Base-by-base conservation (phyloP, 64 coral and sea anemone species). In the Actinia tenebrosa region DNA sequence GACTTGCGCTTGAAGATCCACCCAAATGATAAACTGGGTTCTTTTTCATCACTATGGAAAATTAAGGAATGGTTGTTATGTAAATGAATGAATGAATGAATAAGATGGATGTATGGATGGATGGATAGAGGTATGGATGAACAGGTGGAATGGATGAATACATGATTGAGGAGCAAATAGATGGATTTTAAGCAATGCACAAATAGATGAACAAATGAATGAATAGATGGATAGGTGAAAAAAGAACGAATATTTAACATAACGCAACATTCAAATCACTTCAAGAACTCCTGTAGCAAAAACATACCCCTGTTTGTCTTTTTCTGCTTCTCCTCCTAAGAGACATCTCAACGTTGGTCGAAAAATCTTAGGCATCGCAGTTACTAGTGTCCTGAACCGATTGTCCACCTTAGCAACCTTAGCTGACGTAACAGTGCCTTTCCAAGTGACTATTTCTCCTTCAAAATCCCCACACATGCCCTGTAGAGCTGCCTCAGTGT, bases 341-440 rank as follows among this genome's bases (percentile, higher is more conserved):
- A 95, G 55, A 84, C 90, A 95, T 64, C 89, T 91, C 14, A 88
- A 60, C 1, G 90, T 89, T 54, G 93, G 93, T 27, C 89, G 84
- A 43, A 95, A 13, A 77, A 95, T 71, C 27, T 82, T 87, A 7
- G 93, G 93, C 84, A 95, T 91, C 7, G 78, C 80, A 30, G 78
- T 89, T 15, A 95, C 89, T 8, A 95, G 59, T 82, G 64, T 59
- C 44, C 89, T 83, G 69, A 95, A 95, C 27, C 87, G 83, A 43
- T 95, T 95, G 44, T 95, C 93, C 53, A 95, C 77, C 27, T 75
- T 53, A 17, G 82, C 84, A 10, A 95, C 83, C 71, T 89, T 86
- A 45, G 92, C 87, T 79, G 87, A 92, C 13, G 87, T 89, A 27
- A 95, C 93, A 83, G 22, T 86, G 16, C 93, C 93, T 45, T 87